A percentile compares a stretch with the other conserved stretches of the same genome.
Conservation (phyloP, 2,797 vertebrate genomes). For the Enteromius fasciolatus region DNA sequence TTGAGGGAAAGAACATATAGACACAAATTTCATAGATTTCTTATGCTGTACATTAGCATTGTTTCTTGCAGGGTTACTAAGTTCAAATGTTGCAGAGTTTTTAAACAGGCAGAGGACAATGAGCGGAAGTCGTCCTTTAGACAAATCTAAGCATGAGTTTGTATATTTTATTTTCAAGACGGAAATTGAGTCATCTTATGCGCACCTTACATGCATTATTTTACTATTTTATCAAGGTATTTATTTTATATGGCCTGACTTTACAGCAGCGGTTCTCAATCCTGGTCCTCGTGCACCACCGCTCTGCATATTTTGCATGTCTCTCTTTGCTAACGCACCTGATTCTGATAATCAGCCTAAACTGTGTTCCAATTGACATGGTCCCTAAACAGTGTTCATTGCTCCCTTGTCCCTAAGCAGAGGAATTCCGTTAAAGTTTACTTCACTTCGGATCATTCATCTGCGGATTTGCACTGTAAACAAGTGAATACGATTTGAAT, state of each 20-base stretch:
- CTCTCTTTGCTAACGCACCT: too few species aligned
- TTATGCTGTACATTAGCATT: neutral
- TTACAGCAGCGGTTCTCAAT: neutral
- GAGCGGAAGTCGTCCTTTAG: neutral
- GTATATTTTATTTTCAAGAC: neutral
- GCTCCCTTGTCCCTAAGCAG: too few species aligned
- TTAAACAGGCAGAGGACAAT: conserved; percentile 8
- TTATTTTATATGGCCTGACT: neutral
- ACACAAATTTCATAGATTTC: neutral
- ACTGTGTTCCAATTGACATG: too few species aligned
- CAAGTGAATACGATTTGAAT: too few species aligned
- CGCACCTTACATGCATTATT: neutral
- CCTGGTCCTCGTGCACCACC: too few species aligned
- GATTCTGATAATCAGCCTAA: too few species aligned
- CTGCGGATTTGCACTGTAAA: too few species aligned
- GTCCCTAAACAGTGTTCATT: too few species aligned
- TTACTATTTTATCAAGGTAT: neutral
- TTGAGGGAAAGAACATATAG: neutral
- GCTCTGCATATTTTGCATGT: too few species aligned
- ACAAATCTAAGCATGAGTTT: neutral
- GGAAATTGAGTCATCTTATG: neutral
- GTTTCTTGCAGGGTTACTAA: neutral
- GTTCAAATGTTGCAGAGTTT: neutral
- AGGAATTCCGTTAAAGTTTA: too few species aligned
- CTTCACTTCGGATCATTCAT: too few species aligned